phyloP scores from a whole-genome alignment of 2,113 vertebrate genomes.

The Girardinichthys multiradiatus region DNA sequence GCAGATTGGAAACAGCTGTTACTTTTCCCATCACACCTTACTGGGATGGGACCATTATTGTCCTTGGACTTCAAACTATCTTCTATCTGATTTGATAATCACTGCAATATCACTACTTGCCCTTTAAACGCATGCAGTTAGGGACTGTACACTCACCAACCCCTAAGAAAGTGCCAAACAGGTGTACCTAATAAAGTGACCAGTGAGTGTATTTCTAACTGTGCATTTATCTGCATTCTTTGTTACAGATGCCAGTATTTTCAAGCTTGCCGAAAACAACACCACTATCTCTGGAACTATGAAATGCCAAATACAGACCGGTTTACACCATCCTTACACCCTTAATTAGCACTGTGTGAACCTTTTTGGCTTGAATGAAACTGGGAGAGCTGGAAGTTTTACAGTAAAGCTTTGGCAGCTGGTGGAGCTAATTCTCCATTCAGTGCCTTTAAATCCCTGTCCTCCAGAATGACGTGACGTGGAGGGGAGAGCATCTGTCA shows the following conservation, averaged over 20 bases:
- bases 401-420: constrained; percentile 4
- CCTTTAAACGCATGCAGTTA: no score
- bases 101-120: no score
- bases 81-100: no score
- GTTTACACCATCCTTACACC: background rate
- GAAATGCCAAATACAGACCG: constrained; percentile 1
- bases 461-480: background rate
- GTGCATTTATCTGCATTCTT: no score
- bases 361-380: background rate
- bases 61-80: no score
- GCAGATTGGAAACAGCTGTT: no score
- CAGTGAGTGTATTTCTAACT: no score
- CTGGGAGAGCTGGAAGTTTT: background rate
- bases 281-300: background rate
- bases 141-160: no score
- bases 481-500: background rate
- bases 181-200: no score
- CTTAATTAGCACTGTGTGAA: background rate
- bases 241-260: background rate
- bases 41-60: no score
- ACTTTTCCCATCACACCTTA: no score
- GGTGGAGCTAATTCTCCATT: constrained; percentile 2
- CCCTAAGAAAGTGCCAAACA: no score
- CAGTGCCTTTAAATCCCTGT: background rate
- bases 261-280: background rate